Base-by-base conservation (phyloP, 2,113 vertebrate species). In the Cisticola juncidis region DNA sequence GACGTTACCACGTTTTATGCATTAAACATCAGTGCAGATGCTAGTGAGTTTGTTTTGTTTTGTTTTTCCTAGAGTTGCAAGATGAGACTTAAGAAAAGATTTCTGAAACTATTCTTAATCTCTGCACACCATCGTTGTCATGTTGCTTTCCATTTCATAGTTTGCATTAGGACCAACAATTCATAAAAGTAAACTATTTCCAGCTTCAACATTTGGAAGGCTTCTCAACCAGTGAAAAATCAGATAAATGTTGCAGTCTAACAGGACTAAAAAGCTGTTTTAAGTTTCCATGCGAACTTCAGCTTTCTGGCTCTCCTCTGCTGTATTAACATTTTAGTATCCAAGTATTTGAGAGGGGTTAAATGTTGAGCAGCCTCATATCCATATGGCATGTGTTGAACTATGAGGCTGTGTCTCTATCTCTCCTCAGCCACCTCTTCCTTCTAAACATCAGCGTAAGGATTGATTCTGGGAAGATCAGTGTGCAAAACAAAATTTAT, bases 51-150 rank as follows among this genome's bases (percentile, higher is more conserved):
- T 38, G 38, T 38, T 38, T 38, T 4, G 29, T 45, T 22, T 15
- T 5, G 51, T 36, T 24, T 25, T 2, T 1, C 3, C 33, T 33
- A 0, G 24, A 69, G 5, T 21, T 25, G 1, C 14, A 44, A 81
- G 31, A 57, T 57, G 25, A 66, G 60, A 82, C 42, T 54, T 47
- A 81, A 92, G 48, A 7, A 10, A 33, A 64, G 0, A 12, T 42
- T 70, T 92, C 29, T 51, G 9, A 82, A 65, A 4, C 5, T 13
- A 2, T 35, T 51, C 13, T 28, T 91, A 25, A 53, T 50, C 29
- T 90, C 33, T 83, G n/a, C 14, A 21, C 44, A 23, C 18, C 10
- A 7, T 35, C 0, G 0, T 21, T 3, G 11, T 72, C 12, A 14
- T 47, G 42, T 33, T 1, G 0, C 36, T 82, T 92, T 76, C 20